Conservation (phyloP, 2,888 invertebrate genomes). For the Bhutanitis thaidina region DNA sequence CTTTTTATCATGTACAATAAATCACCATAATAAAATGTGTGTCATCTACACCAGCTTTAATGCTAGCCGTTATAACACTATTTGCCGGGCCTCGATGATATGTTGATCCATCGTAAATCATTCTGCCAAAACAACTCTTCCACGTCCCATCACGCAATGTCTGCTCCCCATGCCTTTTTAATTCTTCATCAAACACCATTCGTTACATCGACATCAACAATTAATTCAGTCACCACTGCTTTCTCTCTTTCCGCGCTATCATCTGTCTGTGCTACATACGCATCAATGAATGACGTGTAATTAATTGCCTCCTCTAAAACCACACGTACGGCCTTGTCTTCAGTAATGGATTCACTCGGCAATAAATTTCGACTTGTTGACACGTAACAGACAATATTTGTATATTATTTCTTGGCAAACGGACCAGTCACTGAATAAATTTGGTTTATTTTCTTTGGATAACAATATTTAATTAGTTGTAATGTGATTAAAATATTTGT, state of each 20-base stretch:
- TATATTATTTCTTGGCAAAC: conserved; percentile 62
- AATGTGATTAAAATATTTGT: conserved; percentile 58
- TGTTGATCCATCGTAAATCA: conserved; percentile 52
- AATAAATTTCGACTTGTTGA: conserved; percentile 65
- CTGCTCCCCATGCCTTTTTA: conserved; percentile 26
- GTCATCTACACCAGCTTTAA: conserved; percentile 18
- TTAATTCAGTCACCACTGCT: conserved; percentile 27
- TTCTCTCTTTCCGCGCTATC: conserved; percentile 20
- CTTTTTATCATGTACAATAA: conserved; percentile 25
- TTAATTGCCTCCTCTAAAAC: conserved; percentile 24
- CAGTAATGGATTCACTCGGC: conserved; percentile 45
- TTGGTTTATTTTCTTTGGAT: conserved; percentile 61
- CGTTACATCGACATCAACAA: conserved; percentile 24
- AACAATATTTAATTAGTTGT: conserved; percentile 64
- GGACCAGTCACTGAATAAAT: conserved; percentile 63
- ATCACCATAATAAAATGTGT: conserved; percentile 30
- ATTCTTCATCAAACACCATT: conserved; percentile 27
- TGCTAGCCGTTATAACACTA: conserved; percentile 27
- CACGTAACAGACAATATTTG: conserved; percentile 60
- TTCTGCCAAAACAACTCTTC: conserved; percentile 44
- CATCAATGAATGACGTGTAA: conserved; percentile 35
- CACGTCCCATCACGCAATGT: conserved; percentile 26
- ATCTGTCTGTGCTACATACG: conserved; percentile 23
- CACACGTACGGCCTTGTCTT: conserved; percentile 32
- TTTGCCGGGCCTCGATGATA: conserved; percentile 53